Evolutionary conservation across 2,113 vertebrate genomes (phyloP).

Genomic region (Balaeniceps rex): DNA sequence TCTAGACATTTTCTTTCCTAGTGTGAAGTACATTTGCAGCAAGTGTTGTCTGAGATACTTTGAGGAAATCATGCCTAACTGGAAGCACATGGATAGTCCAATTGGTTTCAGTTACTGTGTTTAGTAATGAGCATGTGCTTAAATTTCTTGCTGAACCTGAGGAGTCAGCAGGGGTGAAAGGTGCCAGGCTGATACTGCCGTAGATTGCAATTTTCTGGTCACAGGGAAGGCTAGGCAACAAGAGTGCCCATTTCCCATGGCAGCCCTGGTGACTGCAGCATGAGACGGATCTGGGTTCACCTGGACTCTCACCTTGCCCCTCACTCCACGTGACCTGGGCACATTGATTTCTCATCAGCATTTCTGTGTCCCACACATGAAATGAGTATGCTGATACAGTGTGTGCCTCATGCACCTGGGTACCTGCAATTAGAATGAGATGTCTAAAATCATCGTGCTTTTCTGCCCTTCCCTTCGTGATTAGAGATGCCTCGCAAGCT

Average conservation of each 20-base stretch:
- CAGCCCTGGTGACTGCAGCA: neutral
- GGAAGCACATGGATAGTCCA: neutral
- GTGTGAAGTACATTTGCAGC: neutral
- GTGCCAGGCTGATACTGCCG: neutral
- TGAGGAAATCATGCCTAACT: neutral
- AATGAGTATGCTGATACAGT: neutral
- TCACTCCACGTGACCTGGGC: neutral
- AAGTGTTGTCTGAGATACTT: neutral
- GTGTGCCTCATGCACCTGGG: fast-evolving
- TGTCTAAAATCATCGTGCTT: neutral
- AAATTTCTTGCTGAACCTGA: neutral
- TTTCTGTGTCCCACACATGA: neutral
- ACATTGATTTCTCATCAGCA: neutral
- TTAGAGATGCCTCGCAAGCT: neutral
- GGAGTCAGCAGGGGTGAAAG: neutral
- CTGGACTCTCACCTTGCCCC: neutral
- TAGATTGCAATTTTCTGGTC: neutral
- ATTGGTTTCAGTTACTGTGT: neutral
- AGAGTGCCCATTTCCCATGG: neutral
- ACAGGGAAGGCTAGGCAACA: neutral
- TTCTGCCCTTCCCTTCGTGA: neutral
- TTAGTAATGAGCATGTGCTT: neutral
- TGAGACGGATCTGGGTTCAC: neutral
- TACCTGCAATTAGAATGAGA: neutral
- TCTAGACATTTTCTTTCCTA: neutral